Percentiles rank a stretch among this genome's conserved stretches.
Evolutionary conservation across 2,888 invertebrate genomes (phyloP).

Genomic region (Schrankia costaestrigalis): DNA sequence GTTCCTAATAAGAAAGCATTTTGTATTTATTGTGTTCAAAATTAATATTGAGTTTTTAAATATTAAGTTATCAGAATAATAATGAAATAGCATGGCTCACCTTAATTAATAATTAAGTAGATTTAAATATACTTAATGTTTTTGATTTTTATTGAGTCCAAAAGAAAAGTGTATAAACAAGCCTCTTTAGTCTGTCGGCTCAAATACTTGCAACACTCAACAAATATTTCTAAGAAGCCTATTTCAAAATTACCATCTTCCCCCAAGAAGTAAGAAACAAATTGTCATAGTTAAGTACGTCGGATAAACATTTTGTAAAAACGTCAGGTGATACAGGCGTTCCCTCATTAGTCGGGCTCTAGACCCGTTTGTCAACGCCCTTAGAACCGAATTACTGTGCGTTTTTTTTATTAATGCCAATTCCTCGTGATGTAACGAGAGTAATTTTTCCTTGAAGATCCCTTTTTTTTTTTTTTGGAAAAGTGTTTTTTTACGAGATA

Average conservation of each 20-base stretch:
- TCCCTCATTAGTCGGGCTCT: conserved; percentile 62
- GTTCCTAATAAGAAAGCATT: no score
- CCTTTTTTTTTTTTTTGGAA: conserved; percentile 26
- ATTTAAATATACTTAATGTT: no score
- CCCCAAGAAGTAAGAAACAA: conserved; percentile 36
- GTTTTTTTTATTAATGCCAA: conserved; percentile 72
- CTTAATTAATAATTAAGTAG: no score
- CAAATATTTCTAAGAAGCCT: no score
- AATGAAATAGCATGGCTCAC: no score
- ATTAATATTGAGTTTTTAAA: no score
- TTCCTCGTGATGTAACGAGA: conserved; percentile 64
- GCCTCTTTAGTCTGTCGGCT: no score
- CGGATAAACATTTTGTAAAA: conserved; percentile 50
- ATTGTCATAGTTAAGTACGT: conserved; percentile 33
- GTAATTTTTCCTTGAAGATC: conserved; percentile 55
- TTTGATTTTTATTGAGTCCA: no score
- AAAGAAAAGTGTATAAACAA: no score
- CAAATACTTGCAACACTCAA: no score
- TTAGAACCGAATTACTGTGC: conserved; percentile 51
- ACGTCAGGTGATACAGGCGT: conserved; percentile 60
- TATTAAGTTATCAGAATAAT: no score
- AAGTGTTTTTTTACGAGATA: conserved; percentile 39
- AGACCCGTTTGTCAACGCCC: conserved; percentile 70
- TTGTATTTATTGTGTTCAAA: no score
- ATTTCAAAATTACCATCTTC: conserved; percentile 7